Evolutionary conservation across 2,797 vertebrate genomes (phyloP), one percentile per base, ranked within the genome.

Genomic region (Fistularia commersonii): DNA sequence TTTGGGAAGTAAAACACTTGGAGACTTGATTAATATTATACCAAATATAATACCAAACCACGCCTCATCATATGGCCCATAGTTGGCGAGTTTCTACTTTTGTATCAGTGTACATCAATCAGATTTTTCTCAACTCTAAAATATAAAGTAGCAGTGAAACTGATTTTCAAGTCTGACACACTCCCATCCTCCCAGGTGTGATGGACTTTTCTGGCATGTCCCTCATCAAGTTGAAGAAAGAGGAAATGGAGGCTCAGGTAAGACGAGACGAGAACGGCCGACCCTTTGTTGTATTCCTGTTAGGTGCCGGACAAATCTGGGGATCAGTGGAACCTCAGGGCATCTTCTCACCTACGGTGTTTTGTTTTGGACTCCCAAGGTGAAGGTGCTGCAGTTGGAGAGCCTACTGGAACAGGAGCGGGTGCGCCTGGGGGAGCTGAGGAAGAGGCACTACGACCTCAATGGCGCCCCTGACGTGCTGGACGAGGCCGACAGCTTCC

Each of bases 191-290:
- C 1, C 4, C 67, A 97, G 97, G 93, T 58, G 83, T 74, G 8
- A 97, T 97, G 95, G 93, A 99, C 74, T 99, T 99, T 82, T 97
- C 95, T 7, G 92, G 90, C 54, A 77, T 96, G 87, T 98, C 96
- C 0, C 85, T 95, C 71, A 98, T 94, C 23, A 98, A 98, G 80
- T 93, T 99, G 76, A 99, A 99, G 76, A 93, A 91, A 6, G 94
- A 98, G 57, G 97, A 99, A 79, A 97, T 99, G 96, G 94, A 99
- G 53, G 91, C 93, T 0, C 96, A 98, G 95, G 97, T 98, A 76
- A 14, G 59, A 13, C 5, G 1, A 11, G 11, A 35, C 5, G 23
- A 23, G 23, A 23, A 23, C 23, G 4, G 23, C 23, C 4, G 23
- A 23, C 23, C 23, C 23, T 23, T 23, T 23, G 23, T 23, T 4